Percentiles rank a stretch among this genome's conserved stretches.
Conservation (phyloP, 2,113 vertebrate species). For the Triplophysa siluroides region DNA sequence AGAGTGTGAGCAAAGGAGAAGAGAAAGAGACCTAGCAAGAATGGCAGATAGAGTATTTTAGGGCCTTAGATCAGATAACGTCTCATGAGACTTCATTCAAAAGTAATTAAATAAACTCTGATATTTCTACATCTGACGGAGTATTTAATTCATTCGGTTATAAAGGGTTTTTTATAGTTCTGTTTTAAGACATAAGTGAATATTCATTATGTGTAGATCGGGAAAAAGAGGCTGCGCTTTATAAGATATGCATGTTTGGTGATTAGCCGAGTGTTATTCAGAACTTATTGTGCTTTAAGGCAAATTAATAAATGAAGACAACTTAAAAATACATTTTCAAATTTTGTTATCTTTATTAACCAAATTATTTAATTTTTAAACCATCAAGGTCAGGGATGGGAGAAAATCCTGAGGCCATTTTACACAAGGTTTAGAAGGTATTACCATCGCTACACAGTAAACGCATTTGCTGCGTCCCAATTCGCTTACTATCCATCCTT, state of each 20-base stretch:
- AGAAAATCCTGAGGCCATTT: not conserved
- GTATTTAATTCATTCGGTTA: conserved; percentile 56
- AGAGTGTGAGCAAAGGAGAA: no score
- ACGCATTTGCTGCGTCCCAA: no score
- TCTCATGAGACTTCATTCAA: conserved; percentile 70
- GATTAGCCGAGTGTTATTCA: conserved; percentile 19
- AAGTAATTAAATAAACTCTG: conserved; percentile 77
- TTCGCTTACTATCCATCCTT: no score
- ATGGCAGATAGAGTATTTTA: conserved; percentile 46
- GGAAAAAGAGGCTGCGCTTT: not conserved
- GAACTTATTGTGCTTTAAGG: conserved; percentile 6
- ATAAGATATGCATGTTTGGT: conserved; percentile 13
- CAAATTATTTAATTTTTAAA: not conserved
- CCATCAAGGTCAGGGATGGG: not conserved
- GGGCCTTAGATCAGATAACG: conserved; percentile 69
- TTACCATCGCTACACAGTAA: no score
- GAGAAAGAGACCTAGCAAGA: no score
- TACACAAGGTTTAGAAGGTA: no score
- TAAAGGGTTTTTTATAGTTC: not conserved
- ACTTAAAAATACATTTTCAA: not conserved
- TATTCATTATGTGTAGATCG: conserved; percentile 5
- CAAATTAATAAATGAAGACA: not conserved
- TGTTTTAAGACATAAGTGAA: conserved; percentile 19
- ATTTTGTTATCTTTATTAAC: not conserved
- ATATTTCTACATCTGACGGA: conserved; percentile 67